Evolutionary conservation across 2,888 invertebrate genomes (phyloP).

Genomic region (Boloria euphrosyne): DNA sequence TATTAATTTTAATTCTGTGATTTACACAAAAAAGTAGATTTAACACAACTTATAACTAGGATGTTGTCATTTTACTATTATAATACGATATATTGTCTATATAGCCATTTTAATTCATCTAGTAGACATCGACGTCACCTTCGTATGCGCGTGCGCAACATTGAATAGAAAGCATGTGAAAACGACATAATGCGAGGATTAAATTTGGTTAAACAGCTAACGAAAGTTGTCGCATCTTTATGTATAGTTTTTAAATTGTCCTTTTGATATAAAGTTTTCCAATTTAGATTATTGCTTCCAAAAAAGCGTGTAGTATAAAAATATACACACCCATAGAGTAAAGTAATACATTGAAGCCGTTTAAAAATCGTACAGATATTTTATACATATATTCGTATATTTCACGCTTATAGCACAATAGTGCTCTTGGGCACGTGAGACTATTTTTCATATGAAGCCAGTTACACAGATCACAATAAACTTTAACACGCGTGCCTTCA

Average conservation of each 20-base stretch:
- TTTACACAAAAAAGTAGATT: not conserved
- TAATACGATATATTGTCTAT: not conserved
- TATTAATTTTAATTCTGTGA: too few species aligned
- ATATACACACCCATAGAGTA: too few species aligned
- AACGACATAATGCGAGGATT: conserved; percentile 50
- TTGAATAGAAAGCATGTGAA: conserved; percentile 55
- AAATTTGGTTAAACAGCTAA: conserved; percentile 51
- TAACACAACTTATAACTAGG: not conserved
- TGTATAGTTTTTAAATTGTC: not conserved
- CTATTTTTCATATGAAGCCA: too few species aligned
- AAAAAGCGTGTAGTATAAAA: too few species aligned
- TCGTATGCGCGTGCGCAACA: conserved; percentile 35
- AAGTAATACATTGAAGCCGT: too few species aligned
- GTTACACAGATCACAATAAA: too few species aligned
- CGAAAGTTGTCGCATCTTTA: conserved; percentile 44
- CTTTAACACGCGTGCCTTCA: too few species aligned
- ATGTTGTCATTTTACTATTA: conserved; percentile 1
- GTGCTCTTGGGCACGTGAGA: too few species aligned
- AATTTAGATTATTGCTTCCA: not conserved
- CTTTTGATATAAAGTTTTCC: not conserved
- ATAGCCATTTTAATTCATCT: conserved; percentile 33
- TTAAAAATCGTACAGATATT: too few species aligned
- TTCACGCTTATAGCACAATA: too few species aligned
- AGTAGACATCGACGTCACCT: conserved; percentile 37
- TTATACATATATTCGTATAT: too few species aligned